A percentile compares a stretch with the other conserved stretches of the same genome.
These are phyloP conservation scores for Drosophila sp. DNA, from an alignment of 1,140 invertebrate species.

Conservation along the genomic window DNA sequence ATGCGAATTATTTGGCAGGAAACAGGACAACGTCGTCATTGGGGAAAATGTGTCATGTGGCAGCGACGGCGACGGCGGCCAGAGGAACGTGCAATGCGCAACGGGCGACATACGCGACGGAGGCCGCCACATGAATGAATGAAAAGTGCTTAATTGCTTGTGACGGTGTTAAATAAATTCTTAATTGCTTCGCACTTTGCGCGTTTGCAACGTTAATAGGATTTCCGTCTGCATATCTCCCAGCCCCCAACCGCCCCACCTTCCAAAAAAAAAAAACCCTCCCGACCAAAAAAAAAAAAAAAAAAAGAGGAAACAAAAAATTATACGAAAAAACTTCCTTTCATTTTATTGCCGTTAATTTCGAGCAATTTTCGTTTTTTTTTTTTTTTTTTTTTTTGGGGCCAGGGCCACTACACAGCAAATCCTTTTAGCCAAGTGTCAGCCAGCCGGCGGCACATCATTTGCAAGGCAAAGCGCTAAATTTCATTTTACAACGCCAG, in stretches of 20 bases:
- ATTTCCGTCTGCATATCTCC: slow-evolving; percentile 58
- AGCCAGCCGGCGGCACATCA: slow-evolving; percentile 63
- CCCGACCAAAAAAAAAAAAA: not conserved
- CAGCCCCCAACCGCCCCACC: slow-evolving; percentile 1
- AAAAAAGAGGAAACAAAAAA: not conserved
- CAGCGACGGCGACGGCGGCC: slow-evolving; percentile 11
- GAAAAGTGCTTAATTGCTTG: slow-evolving; percentile 83
- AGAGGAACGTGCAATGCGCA: not conserved
- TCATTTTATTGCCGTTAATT: slow-evolving; percentile 79
- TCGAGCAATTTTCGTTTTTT: slow-evolving; percentile 44
- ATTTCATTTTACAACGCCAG: slow-evolving; percentile 72
- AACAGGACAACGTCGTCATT: slow-evolving; percentile 50
- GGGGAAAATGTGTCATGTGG: slow-evolving; percentile 60
- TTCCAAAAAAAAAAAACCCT: not conserved
- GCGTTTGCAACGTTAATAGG: slow-evolving; percentile 82
- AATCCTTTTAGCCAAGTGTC: slow-evolving; percentile 79
- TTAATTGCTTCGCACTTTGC: slow-evolving; percentile 83
- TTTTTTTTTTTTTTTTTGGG: slow-evolving; percentile 38
- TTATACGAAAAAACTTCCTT: slow-evolving; percentile 56
- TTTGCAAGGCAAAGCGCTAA: slow-evolving; percentile 81
- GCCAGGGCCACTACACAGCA: slow-evolving; percentile 58
- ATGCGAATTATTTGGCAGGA: slow-evolving; percentile 72
- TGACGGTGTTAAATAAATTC: slow-evolving; percentile 83
- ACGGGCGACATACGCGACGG: not conserved
- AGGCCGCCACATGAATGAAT: slow-evolving; percentile 67